Conservation (phyloP, 2,113 vertebrate species). For the Eclectus roratus region DNA sequence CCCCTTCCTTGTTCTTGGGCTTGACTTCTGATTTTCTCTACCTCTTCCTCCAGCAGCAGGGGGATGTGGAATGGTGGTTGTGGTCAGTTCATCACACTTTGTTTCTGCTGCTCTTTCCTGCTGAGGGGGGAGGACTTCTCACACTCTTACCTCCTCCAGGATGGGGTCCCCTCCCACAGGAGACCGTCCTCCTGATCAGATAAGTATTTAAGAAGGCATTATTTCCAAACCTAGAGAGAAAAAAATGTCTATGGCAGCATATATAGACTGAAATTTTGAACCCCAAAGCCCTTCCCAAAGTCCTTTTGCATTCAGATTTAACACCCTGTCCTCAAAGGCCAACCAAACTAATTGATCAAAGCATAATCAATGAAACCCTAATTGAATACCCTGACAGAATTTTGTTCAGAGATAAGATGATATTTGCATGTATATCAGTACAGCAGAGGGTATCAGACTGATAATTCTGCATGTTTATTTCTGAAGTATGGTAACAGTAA, state of each 20-base stretch:
- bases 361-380: background rate
- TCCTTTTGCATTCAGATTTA: background rate
- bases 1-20: background rate
- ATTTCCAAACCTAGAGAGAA: background rate
- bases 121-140: background rate
- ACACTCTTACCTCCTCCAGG: background rate
- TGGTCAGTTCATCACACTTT: background rate
- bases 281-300: background rate
- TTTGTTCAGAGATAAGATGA: background rate
- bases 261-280: background rate
- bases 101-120: background rate
- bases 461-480: background rate
- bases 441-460: background rate
- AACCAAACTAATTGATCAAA: background rate
- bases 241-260: background rate
- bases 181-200: background rate
- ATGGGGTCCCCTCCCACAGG: background rate
- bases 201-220: background rate
- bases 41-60: background rate
- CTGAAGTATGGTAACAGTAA: background rate
- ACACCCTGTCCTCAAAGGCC: background rate
- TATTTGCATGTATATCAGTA: background rate
- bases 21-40: background rate
- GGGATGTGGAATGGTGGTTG: background rate
- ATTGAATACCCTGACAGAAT: background rate